Conservation (phyloP, 2,797 vertebrate species). For the Morus bassanus region DNA sequence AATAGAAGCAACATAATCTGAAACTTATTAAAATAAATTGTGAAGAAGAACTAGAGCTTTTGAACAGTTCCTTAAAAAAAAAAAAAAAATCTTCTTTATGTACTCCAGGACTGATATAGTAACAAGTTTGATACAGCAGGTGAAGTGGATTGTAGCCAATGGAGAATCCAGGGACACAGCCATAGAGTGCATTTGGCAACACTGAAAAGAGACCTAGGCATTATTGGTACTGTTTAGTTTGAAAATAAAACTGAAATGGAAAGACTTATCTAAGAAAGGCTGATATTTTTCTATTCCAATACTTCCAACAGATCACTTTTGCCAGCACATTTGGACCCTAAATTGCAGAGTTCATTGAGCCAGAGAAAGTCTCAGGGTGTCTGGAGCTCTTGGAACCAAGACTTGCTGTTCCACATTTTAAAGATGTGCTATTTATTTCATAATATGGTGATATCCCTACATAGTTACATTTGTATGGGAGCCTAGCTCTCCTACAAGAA, state of each 20-base stretch:
- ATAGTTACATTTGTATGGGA: background rate
- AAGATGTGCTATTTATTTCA: background rate
- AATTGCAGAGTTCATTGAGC: background rate
- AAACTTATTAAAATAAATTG: background rate
- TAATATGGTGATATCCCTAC: background rate
- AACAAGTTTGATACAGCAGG: background rate
- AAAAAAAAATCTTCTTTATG: background rate
- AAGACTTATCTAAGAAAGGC: background rate
- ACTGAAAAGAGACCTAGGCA: background rate
- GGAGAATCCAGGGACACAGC: background rate
- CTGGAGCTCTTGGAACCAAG: background rate
- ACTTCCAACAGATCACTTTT: background rate
- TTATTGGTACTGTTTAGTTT: background rate
- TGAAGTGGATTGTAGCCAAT: background rate
- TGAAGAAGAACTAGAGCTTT: background rate
- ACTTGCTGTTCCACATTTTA: background rate
- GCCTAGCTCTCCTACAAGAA: background rate
- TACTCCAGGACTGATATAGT: background rate
- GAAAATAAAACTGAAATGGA: background rate
- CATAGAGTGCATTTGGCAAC: background rate
- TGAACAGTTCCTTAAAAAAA: background rate
- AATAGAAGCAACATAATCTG: background rate
- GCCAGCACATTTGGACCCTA: background rate
- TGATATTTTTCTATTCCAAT: background rate
- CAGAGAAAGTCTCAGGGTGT: background rate